phyloP scores from a whole-genome alignment of 2,113 vertebrate genomes.

The Mus musculus region DNA sequence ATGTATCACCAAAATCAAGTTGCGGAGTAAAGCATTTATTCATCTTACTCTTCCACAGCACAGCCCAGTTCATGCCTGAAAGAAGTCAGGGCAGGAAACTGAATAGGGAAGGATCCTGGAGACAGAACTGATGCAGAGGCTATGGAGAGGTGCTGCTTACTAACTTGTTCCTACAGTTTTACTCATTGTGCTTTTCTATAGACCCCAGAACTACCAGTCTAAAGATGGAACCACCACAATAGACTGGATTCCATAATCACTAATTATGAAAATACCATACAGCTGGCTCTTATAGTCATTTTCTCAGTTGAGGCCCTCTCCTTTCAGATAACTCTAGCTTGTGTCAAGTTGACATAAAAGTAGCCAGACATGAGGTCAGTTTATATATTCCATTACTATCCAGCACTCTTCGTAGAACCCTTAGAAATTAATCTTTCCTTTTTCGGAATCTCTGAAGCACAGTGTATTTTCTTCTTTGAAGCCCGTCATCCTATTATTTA shows the following conservation, averaged over 20 bases:
- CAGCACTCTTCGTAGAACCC: not conserved
- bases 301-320: not conserved
- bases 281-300: not conserved
- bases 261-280: not conserved
- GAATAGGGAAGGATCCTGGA: not conserved
- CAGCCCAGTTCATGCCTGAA: not conserved
- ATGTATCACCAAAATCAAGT: not conserved
- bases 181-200: not conserved
- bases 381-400: not conserved
- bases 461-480: slow-evolving; percentile 21
- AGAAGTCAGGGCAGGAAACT: not conserved
- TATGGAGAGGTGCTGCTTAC: not conserved
- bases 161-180: not conserved
- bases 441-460: not conserved
- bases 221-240: not conserved
- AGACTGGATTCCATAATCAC: not conserved
- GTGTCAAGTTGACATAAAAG: not conserved
- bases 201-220: not conserved
- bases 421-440: slow-evolving; percentile 1
- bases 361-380: not conserved
- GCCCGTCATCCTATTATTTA: not conserved
- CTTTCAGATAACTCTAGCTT: not conserved
- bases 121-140: not conserved
- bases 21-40: not conserved
- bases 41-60: not conserved